Evolutionary conservation across 2,797 vertebrate genomes (phyloP), one percentile per base, ranked within the genome.

Genomic region (Sebastiscus albofasciatus): DNA sequence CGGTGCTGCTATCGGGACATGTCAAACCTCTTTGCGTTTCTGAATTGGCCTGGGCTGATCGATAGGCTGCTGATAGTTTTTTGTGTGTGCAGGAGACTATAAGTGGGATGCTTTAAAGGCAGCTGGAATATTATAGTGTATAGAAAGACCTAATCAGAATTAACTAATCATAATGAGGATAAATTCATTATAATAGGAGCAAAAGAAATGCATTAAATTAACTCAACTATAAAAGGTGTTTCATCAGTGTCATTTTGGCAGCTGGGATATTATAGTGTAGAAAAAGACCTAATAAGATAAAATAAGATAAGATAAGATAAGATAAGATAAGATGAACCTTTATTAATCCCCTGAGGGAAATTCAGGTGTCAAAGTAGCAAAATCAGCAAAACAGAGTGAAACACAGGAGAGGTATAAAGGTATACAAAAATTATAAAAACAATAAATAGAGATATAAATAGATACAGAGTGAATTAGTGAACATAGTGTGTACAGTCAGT

Each of bases 1-100:
- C 80, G 29, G 58, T 16, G 58, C 64, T 67, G 81, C 79, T 79
- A 68, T 84, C 72, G 67, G 66, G 78, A 55, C 84, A 82, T 56
- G 83, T 86, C 89, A 75, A 76, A 16, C 52, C 73, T 78, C 70
- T 39, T 39, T 3, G 80, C 62, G 61, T 70, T 74, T 24, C 5
- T 58, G 56, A 76, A 27, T 36, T 1, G 58, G 49, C 54, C 33
- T 1, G 16, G 55, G 64, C 55, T 88, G 81, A 87, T 86, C 2
- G 75, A 87, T 76, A 82, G 34, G 34, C 39, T 27, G 61, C 71
- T 54, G 60, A 2, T 56, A 31, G 34, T 33, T 14, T 72, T 62
- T 75, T 68, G 46, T 27, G 36, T 81, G 36, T 81, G 14, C 22
- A 24, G 1, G 8, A 34, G 80, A 75, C 29, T 31, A 27, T 27